Percentiles rank a stretch among this genome's conserved stretches.
phyloP scores from a whole-genome alignment of 2,797 vertebrate genomes.

The Tinamus major region DNA sequence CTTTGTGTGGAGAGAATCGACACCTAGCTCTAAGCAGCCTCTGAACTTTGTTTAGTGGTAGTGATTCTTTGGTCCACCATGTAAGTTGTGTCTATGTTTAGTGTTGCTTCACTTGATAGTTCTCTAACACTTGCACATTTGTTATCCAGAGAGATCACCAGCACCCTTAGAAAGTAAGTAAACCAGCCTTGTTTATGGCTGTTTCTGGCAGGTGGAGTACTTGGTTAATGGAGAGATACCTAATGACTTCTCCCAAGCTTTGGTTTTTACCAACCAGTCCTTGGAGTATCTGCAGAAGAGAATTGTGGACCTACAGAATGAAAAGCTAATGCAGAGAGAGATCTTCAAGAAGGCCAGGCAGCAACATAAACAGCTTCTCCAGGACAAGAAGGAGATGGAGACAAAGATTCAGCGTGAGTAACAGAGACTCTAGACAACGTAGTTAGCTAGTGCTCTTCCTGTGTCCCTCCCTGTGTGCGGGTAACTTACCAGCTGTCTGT shows the following conservation, averaged over 20 bases:
- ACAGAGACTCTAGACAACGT: background rate
- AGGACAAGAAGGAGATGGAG: constrained; percentile 84
- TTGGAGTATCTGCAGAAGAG: constrained; percentile 82
- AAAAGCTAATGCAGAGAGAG: constrained; percentile 84
- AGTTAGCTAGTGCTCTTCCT: background rate
- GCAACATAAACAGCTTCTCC: constrained; percentile 82
- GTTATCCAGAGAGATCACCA: background rate
- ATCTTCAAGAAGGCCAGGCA: constrained; percentile 80
- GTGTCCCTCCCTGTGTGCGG: background rate
- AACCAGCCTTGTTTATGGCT: background rate
- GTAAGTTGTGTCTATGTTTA: fast-evolving
- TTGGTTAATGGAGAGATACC: constrained; percentile 79
- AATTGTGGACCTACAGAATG: constrained; percentile 81
- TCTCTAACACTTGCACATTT: background rate
- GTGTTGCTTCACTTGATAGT: background rate
- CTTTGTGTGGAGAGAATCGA: background rate
- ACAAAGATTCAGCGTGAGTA: constrained; percentile 82
- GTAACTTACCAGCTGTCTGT: background rate
- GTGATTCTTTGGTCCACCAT: background rate
- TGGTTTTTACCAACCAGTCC: constrained; percentile 84
- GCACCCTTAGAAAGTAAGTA: background rate
- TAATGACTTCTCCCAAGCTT: constrained; percentile 79
- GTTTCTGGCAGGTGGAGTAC: constrained; percentile 82
- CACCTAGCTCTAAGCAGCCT: background rate
- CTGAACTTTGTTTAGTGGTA: background rate